Evolutionary conservation across 2,888 invertebrate species (phyloP), one percentile per base, ranked within the genome.

Genomic region (Agrilus biguttatus): DNA sequence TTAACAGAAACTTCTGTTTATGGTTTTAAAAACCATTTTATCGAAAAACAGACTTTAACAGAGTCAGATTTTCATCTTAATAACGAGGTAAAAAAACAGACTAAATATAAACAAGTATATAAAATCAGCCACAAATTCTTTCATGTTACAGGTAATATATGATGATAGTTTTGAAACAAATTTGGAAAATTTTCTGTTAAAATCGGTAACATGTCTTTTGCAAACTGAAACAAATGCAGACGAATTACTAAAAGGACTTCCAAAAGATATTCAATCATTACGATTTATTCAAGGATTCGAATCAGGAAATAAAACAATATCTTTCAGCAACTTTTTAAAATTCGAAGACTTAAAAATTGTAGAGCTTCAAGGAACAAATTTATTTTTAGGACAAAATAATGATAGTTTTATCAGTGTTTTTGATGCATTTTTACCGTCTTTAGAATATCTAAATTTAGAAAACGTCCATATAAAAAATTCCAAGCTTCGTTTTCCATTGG

Each of bases 321-420:
- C 63, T 51, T 64, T 69, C n/a, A 61, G 66, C 41, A 61, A 67
- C 42, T 60, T 75, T 38, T 55, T 63, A 43, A 59, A 62, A 45
- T 71, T 75, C 42, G 54, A 63, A 36, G 69, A 74, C 46, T 60
- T 81, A 33, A 62, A 67, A 50, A 75, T 74, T 2, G 57, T 80
- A 37, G 78, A 80, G 55, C 63, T 80, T 39, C 71, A 77, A 46
- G 80, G 80, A 7, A 67, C 63, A 3, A 67, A 66, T 49, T 55
- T 60, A 35, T 50, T 58, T 28, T 54, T 55, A 37, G 53, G 55
- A 47, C 50, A 53, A 40, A 54, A 54, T 39, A 17, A 39, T 13
- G 59, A 59, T 42, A 61, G 63, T 23, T 59, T 73, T 19, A 58
- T 65, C 34, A 61, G 71, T 41, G 62, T 70, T 40, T 68, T 74